Conservation (phyloP, 2,113 vertebrate genomes). For the Lucifuga dentata region DNA sequence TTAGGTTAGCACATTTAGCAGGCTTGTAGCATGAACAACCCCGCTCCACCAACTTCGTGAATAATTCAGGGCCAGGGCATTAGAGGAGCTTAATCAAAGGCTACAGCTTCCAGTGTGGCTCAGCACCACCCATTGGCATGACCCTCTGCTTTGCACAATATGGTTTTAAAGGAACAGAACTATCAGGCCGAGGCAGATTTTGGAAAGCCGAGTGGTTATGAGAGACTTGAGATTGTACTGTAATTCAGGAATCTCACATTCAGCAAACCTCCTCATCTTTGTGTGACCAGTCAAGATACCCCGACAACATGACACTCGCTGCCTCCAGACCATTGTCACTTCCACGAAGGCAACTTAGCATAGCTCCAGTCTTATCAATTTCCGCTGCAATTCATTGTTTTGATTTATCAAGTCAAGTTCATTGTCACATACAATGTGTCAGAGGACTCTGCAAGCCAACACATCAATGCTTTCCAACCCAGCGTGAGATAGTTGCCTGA, state of each 20-base stretch:
- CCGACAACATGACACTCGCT: too few species aligned
- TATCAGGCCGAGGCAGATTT: constrained; percentile 55
- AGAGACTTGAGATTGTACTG: constrained; percentile 43
- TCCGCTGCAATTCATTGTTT: constrained; percentile 30
- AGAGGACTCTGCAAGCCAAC: too few species aligned
- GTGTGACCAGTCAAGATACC: constrained; percentile 19
- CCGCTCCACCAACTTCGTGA: constrained; percentile 69
- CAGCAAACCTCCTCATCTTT: constrained; percentile 1
- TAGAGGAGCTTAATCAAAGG: constrained; percentile 79
- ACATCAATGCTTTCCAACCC: too few species aligned
- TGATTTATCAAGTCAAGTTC: constrained; percentile 12
- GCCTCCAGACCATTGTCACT: too few species aligned
- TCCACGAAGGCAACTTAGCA: constrained; percentile 8
- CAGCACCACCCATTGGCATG: constrained; percentile 62
- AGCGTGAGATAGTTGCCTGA: too few species aligned
- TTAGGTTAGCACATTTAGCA: constrained; percentile 76
- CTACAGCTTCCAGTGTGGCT: constrained; percentile 71
- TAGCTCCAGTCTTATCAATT: constrained; percentile 1
- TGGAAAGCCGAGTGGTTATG: constrained; percentile 22
- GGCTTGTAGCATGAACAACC: constrained; percentile 73
- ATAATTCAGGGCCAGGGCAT: constrained; percentile 78
- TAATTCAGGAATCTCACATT: constrained; percentile 42
- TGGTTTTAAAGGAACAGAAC: constrained; percentile 65
- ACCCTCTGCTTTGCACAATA: constrained; percentile 54
- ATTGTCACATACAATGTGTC: too few species aligned